Conservation (phyloP, 2,113 vertebrate genomes). For the Myotis yumanensis region DNA sequence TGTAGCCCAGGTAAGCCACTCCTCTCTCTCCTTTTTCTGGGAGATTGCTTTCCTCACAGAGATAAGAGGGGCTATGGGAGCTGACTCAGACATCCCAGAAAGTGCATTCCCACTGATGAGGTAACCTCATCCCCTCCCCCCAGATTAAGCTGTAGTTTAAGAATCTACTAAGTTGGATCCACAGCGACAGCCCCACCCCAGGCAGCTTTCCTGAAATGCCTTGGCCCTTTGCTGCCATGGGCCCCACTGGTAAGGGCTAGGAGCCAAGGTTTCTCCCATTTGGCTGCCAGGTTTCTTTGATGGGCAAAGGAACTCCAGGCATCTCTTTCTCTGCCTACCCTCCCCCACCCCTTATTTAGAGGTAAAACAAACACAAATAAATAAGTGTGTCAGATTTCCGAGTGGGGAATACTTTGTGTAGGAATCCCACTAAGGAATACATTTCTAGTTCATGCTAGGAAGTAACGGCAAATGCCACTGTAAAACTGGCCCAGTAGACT, state of each 20-base stretch:
- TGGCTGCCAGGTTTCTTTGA: background rate
- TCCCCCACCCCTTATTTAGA: background rate
- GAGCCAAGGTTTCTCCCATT: background rate
- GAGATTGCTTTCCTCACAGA: background rate
- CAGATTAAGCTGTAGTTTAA: background rate
- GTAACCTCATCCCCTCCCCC: background rate
- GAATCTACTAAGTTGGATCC: background rate
- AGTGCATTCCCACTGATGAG: background rate
- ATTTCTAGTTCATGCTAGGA: conserved; percentile 1
- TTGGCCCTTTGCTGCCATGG: too few species aligned
- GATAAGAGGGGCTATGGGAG: background rate
- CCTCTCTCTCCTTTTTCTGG: background rate
- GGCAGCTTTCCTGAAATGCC: too few species aligned
- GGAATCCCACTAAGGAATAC: background rate
- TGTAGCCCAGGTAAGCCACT: background rate
- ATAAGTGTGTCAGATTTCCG: background rate
- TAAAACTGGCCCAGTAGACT: background rate
- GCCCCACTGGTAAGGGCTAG: background rate
- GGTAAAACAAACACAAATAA: background rate
- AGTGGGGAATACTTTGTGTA: background rate
- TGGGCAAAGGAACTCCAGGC: background rate
- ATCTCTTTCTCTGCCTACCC: background rate
- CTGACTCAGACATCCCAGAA: background rate
- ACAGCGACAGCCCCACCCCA: background rate
- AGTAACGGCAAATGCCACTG: background rate